Conservation (phyloP, 2,888 invertebrate genomes). For the Criorhina ranunculi region DNA sequence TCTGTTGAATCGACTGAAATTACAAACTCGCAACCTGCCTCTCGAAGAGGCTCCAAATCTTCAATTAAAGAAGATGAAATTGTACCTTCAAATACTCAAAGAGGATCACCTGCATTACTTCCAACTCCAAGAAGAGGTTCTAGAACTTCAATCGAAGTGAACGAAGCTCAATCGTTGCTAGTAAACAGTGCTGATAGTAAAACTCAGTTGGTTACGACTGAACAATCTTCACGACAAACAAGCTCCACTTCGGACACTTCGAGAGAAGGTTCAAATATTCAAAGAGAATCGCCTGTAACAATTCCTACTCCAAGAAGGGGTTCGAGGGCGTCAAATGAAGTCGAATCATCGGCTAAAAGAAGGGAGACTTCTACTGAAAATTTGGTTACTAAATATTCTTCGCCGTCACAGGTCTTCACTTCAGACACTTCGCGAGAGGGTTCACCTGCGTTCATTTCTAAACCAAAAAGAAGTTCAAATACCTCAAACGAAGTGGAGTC, state of each 20-base stretch:
- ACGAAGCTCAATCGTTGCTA: neutral
- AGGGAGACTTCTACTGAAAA: too few species aligned
- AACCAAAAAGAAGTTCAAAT: neutral
- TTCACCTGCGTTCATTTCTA: neutral
- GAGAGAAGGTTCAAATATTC: neutral
- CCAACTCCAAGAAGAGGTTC: constrained; percentile 33
- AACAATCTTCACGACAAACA: neutral
- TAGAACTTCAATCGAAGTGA: constrained; percentile 26
- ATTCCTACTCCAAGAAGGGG: constrained; percentile 28
- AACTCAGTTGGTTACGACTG: neutral
- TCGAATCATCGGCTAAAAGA: neutral
- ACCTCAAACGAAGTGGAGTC: neutral
- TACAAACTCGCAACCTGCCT: neutral
- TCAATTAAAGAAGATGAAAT: neutral
- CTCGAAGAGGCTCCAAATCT: constrained; percentile 5
- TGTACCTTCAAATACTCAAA: neutral
- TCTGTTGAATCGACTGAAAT: constrained; percentile 10
- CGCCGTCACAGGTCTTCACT: neutral
- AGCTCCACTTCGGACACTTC: neutral
- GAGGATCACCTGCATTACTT: constrained; percentile 25
- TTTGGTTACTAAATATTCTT: neutral
- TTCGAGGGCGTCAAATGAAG: constrained; percentile 27
- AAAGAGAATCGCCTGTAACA: constrained; percentile 30
- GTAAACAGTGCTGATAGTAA: neutral
- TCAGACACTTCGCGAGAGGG: neutral